Percentiles rank a stretch among this genome's conserved stretches.
Evolutionary conservation across 1,140 invertebrate genomes (phyloP).

Genomic region (Ctenoplectra terminalis): DNA sequence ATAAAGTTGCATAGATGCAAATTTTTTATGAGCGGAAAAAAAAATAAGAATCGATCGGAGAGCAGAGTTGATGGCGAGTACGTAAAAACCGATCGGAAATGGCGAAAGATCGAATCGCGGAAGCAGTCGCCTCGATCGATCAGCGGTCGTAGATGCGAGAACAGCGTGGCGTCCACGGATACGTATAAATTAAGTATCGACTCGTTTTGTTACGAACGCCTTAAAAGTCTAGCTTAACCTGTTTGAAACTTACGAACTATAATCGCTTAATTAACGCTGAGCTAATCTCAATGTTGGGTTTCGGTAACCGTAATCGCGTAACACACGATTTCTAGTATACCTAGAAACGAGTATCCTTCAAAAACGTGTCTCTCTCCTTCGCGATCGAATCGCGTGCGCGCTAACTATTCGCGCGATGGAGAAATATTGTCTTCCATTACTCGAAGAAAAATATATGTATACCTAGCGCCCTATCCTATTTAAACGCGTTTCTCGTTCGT

Average conservation of each 20-base stretch:
- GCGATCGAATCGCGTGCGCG: constrained; percentile 27
- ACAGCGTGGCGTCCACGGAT: not conserved
- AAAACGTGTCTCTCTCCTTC: constrained; percentile 7
- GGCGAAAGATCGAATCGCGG: constrained; percentile 17
- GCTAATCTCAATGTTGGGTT: constrained; percentile 68
- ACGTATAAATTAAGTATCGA: constrained; percentile 60
- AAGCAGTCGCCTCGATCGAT: constrained; percentile 8
- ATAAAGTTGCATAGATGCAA: no score
- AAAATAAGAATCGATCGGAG: not conserved
- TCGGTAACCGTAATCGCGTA: constrained; percentile 7
- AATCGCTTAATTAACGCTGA: constrained; percentile 51
- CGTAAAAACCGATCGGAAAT: not conserved
- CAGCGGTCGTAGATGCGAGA: not conserved
- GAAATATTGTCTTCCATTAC: constrained; percentile 81
- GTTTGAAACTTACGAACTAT: constrained; percentile 45
- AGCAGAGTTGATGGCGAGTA: not conserved
- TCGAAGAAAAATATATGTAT: constrained; percentile 75
- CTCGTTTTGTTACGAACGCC: constrained; percentile 33
- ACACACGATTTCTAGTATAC: constrained; percentile 28
- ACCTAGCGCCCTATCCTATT: constrained; percentile 55
- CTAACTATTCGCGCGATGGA: constrained; percentile 73
- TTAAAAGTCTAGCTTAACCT: constrained; percentile 41
- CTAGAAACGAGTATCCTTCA: constrained; percentile 51
- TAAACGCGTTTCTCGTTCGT: constrained; percentile 29
- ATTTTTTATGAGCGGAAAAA: no score